A percentile compares a stretch with the other conserved stretches of the same genome.
phyloP scores from a whole-genome alignment of 2,113 vertebrate genomes.

The Percina caprodes region DNA sequence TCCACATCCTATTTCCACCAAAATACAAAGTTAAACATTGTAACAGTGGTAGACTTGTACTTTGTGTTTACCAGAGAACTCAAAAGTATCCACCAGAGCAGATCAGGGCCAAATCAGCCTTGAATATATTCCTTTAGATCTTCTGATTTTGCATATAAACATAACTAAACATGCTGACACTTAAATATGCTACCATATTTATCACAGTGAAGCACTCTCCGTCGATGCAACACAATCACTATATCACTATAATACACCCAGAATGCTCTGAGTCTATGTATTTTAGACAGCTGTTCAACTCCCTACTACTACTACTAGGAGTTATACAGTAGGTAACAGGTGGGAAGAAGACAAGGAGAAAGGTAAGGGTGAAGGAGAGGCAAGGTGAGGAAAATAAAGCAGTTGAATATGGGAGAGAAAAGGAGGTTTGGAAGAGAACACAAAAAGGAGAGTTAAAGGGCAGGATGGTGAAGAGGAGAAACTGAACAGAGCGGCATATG shows the following conservation, averaged over 20 bases:
- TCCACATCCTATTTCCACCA: background rate
- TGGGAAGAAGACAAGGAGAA: background rate
- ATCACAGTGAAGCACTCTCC: background rate
- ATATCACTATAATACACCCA: background rate
- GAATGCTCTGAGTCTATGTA: background rate
- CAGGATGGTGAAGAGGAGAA: slow-evolving; percentile 84
- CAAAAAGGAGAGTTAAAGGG: slow-evolving; percentile 74
- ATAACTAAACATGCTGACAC: background rate
- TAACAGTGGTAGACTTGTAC: background rate
- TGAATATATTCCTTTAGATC: background rate
- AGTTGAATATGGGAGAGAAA: slow-evolving; percentile 52
- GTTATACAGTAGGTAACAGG: background rate
- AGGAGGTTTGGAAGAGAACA: slow-evolving; percentile 56
- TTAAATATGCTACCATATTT: background rate
- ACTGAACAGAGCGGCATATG: slow-evolving; percentile 54
- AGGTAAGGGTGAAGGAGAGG: slow-evolving; percentile 46
- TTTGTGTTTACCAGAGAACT: background rate
- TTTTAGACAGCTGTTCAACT: background rate
- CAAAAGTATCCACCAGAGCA: background rate
- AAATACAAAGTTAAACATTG: background rate
- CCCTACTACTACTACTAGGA: background rate
- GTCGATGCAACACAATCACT: too few relatives aligned
- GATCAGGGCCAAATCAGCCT: background rate
- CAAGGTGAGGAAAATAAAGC: slow-evolving; percentile 78
- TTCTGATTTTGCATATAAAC: background rate